Evolutionary conservation across 2,113 vertebrate species (phyloP).

Genomic region (Silurus meridionalis): DNA sequence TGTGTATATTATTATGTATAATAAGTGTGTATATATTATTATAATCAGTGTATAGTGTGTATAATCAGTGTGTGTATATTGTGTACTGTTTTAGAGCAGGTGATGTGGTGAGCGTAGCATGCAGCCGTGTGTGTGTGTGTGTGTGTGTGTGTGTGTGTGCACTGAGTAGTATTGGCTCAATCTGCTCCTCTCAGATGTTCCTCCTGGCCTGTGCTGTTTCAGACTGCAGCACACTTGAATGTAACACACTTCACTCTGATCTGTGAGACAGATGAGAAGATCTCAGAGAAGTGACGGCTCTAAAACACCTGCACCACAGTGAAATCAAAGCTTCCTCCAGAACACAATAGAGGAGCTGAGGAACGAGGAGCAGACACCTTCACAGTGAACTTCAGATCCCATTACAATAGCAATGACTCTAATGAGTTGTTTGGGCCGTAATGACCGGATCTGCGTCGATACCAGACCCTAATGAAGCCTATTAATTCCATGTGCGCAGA

Average conservation of each 20-base stretch:
- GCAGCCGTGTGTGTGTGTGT: no score
- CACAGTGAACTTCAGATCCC: conserved; percentile 33
- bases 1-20: no score
- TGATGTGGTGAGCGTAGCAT: no score
- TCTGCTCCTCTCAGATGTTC: conserved; percentile 7
- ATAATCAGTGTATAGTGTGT: no score
- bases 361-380: neutral
- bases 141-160: neutral
- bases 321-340: conserved; percentile 32
- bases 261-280: conserved; percentile 26
- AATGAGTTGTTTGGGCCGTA: conserved; percentile 45
- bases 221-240: conserved; percentile 27
- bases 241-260: conserved; percentile 24
- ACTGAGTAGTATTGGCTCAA: neutral
- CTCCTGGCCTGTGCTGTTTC: conserved; percentile 41
- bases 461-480: conserved; percentile 37
- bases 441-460: conserved; percentile 28
- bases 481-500: conserved; percentile 50
- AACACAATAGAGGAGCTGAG: conserved; percentile 13
- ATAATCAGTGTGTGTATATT: no score
- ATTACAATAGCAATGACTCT: conserved; percentile 43
- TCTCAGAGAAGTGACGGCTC: conserved; percentile 24
- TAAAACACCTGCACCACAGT: conserved; percentile 42
- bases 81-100: no score
- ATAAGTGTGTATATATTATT: no score